Conservation (phyloP, 2,888 invertebrate genomes). For the Theretra japonica region DNA sequence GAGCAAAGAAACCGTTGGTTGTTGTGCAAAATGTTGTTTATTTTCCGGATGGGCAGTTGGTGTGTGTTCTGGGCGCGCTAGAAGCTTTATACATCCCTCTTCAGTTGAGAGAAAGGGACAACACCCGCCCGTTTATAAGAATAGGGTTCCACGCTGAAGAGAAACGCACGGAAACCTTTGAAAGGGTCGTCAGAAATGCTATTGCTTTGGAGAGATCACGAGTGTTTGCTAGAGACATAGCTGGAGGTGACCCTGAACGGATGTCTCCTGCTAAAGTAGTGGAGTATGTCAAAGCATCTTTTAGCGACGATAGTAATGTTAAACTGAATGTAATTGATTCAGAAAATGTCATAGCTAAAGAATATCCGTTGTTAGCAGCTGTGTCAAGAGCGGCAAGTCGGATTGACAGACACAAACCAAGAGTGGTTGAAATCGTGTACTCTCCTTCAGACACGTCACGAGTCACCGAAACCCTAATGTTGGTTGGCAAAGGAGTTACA, state of each 20-base stretch:
- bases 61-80: slow-evolving; percentile 93
- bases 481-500: slow-evolving; percentile 96
- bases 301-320: slow-evolving; percentile 85
- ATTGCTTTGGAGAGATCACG: slow-evolving; percentile 88
- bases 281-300: slow-evolving; percentile 88
- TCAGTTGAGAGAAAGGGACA: slow-evolving; percentile 88
- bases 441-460: slow-evolving; percentile 76
- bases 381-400: slow-evolving; percentile 90
- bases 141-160: slow-evolving; percentile 87
- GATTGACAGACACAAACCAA: slow-evolving; percentile 86
- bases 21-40: slow-evolving; percentile 87
- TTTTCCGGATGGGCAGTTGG: slow-evolving; percentile 91
- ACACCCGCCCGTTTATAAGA: slow-evolving; percentile 83
- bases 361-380: slow-evolving; percentile 92
- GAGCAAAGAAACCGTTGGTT: slow-evolving; percentile 91
- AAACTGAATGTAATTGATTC: slow-evolving; percentile 87
- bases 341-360: slow-evolving; percentile 84
- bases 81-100: slow-evolving; percentile 94
- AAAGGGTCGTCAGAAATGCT: slow-evolving; percentile 85
- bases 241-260: slow-evolving; percentile 94
- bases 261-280: slow-evolving; percentile 93
- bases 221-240: slow-evolving; percentile 78
- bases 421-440: slow-evolving; percentile 87
- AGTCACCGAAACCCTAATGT: slow-evolving; percentile 88
- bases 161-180: slow-evolving; percentile 79